Base-by-base conservation (phyloP, 2,113 vertebrate species). In the Rhegmatorhina hoffmannsi region DNA sequence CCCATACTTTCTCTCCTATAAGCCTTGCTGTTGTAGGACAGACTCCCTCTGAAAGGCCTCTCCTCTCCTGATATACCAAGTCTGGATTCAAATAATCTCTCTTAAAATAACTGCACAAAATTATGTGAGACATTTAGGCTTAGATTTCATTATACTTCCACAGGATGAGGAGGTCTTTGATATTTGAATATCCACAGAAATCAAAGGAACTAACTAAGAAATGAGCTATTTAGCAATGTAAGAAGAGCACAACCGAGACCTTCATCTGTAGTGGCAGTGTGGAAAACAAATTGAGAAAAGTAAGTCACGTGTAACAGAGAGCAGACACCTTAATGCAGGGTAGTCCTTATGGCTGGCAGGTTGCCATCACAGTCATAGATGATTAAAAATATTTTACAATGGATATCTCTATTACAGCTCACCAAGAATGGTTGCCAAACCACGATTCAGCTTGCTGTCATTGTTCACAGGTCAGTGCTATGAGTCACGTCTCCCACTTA, bases 401-500 rank as follows among this genome's bases (percentile, higher is more conserved):
- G 55, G 40, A 13, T 81, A 11, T 58, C 75, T 86, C 81, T 75
- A 81, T 95, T 92, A 46, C 64, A 74, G 85, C 36, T 80, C 3
- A 5, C 64, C 68, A 72, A 60, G 83, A 67, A 72, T 1, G 29
- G 52, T 47, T 2, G 0, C 72, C 82, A 84, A 92, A 79, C 44
- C 72, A 20, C 25, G 10, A 85, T 21, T 85, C 50, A 53, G 56
- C 72, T 87, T 67, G 73, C 86, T 94, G 82, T 36, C 94, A 38
- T 75, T 84, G 60, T 46, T 92, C 82, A 75, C 72, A 90, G 47
- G 7, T 81, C 73, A 60, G 64, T 56, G 64, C 17, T 19, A 68
- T 94, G 93, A 95, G 78, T 95, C 93, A 95, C 4, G 3, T 89
- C 94, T 94, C 95, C 94, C 93, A 96, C 95, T 84, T 90, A 86